Evolutionary conservation across 2,888 invertebrate species (phyloP), one percentile per base, ranked within the genome.

Genomic region (Tiphia femorata): DNA sequence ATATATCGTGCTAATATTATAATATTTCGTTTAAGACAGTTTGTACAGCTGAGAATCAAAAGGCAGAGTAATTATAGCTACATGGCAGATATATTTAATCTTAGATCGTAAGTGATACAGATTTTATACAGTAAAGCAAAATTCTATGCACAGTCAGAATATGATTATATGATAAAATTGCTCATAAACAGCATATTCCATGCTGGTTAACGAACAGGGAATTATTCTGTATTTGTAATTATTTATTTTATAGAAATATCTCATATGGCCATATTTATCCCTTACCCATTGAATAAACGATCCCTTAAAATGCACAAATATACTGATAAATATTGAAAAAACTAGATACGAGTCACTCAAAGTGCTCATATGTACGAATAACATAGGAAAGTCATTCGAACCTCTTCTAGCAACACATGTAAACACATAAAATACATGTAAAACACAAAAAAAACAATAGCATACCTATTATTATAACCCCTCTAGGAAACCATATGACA

Each of bases 161-260:
- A 55, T 14, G 19, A 25, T 49, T 40, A 33, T 49, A 35, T 35
- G 35, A 38, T 46, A 44, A 57, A 12, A 35, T 43, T 53, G 53
- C 42, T 57, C 53, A 41, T 19, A 25, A 47, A 43, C 37, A 35
- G 37, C 29, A 43, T 21, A 37, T 47, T 38, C 35, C n/a, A 43
- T 25, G 35, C 47, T 25, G 21, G 10, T 41, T 10, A 49, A 55
- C 37, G 29, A 37, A 37, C 49, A 49, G 42, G 41, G 33, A 43
- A 49, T 35, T 54, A 54, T 17, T 54, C 17, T 10, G 19, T 38
- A 38, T 38, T 49, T 49, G 37, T 37, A 38, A 42, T 43, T 50
- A 42, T 41, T 49, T 49, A 54, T 54, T 54, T 55, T 55, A n/a
- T 55, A 55, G n/a, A n/a, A n/a, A n/a, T n/a, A n/a, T n/a, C n/a